Evolutionary conservation across 1,140 invertebrate genomes (phyloP).

Genomic region (Archegozetes longisetosus): DNA sequence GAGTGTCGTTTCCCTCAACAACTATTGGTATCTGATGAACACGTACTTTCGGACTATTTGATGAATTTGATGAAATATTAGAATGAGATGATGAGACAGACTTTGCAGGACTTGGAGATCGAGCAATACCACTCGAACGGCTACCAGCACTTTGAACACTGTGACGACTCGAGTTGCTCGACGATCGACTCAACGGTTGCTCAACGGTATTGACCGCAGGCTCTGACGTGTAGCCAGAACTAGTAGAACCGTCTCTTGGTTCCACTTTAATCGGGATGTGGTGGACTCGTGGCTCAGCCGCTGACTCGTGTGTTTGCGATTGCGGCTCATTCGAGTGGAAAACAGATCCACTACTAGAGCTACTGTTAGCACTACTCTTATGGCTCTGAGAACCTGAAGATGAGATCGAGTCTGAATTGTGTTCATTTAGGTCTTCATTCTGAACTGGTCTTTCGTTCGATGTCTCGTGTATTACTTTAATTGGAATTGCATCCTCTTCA

Average conservation of each 20-base stretch:
- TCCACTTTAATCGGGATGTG: constrained; percentile 77
- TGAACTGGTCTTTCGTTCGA: neutral
- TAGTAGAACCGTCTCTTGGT: constrained; percentile 41
- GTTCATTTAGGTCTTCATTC: neutral
- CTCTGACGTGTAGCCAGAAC: neutral
- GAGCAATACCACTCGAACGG: neutral
- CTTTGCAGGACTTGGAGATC: neutral
- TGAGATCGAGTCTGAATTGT: neutral
- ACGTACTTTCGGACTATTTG: neutral
- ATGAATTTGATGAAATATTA: neutral
- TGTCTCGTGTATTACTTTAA: neutral
- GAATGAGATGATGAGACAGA: neutral
- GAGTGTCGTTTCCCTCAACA: neutral
- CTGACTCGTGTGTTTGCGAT: neutral
- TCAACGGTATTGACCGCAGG: neutral
- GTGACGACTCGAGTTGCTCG: neutral
- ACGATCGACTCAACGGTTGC: neutral
- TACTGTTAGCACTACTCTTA: neutral
- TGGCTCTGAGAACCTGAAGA: neutral
- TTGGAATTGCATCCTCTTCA: neutral
- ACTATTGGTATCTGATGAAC: neutral
- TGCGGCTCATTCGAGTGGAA: neutral
- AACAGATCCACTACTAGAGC: neutral
- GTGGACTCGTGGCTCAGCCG: constrained; percentile 34
- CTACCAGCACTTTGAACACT: neutral